Base-by-base conservation (phyloP, 2,113 vertebrate species). In the Lepisosteus osseus region DNA sequence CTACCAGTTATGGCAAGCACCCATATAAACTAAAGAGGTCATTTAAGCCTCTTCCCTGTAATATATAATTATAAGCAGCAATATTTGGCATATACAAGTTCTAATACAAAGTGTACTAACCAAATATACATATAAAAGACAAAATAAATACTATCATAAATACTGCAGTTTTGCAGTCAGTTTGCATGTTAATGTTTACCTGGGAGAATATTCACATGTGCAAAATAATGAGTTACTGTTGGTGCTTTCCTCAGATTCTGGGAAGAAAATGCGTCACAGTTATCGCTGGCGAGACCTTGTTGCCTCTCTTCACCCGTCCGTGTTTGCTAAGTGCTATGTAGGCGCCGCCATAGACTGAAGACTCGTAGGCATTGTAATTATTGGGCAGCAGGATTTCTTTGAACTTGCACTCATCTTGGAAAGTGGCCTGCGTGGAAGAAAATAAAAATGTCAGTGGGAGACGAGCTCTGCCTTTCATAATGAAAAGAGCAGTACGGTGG, bases 331-430 rank as follows among this genome's bases (percentile, higher is more conserved):
- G 93, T 0, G 95, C 96, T 1, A 98, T 89, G 87, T 95, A 99
- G 77, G 88, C 90, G 4, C 95, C 93, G 15, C 70, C 80, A 87
- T 98, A 90, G 44, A 78, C 69, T 56, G 89, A 87, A 29, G 95
- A 97, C 85, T 99, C 95, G 0, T 98, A 98, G 2, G 97, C 94
- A 0, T 99, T 99, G 90, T 98, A 99, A 84, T 98, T 97, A 82
- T 99, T 99, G 12, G 95, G 88, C 79, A 99, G 91, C 83, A 98
- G 80, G 4, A 86, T 95, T 88, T 98, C 96, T 84, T 87, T 94
- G 88, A 99, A 99, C 85, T 95, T 96, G 90, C 96, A 99, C 78
- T 99, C 95, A 3, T 96, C 94, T 17, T 92, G 94, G 89, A 99
- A 99, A 87, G 90, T 87, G 84, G 90, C 90, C 97, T 98, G 86